A percentile compares a stretch with the other conserved stretches of the same genome.
Conservation (phyloP, 2,113 vertebrate genomes). For the Brachypodius melanocephalos region DNA sequence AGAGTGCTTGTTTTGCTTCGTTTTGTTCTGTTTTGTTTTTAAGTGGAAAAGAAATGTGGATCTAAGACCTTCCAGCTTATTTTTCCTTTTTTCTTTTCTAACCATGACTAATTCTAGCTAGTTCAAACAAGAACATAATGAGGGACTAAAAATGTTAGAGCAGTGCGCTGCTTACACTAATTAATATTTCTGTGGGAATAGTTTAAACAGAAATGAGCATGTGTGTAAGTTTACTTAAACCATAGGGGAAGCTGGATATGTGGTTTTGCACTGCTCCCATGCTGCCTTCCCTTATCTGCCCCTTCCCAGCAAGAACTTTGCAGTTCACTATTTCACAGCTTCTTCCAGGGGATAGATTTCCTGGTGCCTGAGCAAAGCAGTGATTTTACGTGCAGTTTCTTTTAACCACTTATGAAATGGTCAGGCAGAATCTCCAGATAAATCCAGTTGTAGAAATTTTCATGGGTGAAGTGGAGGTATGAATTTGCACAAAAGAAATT, state of each 20-base stretch:
- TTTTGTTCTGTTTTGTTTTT: background rate
- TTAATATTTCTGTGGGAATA: background rate
- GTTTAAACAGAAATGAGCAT: background rate
- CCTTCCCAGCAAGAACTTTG: background rate
- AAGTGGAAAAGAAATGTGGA: background rate
- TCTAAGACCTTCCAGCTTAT: background rate
- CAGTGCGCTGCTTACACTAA: background rate
- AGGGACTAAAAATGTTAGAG: background rate
- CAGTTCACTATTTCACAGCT: background rate
- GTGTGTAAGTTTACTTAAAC: background rate
- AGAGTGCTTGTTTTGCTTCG: background rate
- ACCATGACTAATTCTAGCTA: background rate
- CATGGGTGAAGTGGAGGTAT: background rate
- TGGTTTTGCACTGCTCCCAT: background rate
- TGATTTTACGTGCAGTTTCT: background rate
- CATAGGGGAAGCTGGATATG: background rate
- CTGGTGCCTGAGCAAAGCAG: background rate
- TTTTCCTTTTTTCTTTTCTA: background rate
- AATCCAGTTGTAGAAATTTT: background rate
- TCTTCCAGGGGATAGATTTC: background rate
- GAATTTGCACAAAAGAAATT: background rate
- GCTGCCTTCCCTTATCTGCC: background rate
- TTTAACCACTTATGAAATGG: background rate
- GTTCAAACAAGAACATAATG: constrained; percentile 23
- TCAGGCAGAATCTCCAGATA: background rate